phyloP scores from a whole-genome alignment of 1,140 invertebrate genomes.

The Daktulosphaira vitifoliae region DNA sequence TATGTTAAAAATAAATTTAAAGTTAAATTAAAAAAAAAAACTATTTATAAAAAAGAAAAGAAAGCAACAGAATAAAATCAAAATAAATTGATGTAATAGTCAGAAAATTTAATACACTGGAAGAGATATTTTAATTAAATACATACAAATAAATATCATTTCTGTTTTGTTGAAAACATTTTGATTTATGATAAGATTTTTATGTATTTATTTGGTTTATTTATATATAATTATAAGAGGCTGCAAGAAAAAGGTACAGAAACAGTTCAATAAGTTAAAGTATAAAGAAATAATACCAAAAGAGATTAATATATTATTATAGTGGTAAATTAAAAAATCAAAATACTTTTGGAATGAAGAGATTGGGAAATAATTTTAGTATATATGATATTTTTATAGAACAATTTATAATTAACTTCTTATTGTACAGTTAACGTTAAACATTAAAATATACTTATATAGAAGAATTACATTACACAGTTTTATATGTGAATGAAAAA shows the following conservation, averaged over 20 bases:
- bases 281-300: conserved; percentile 12
- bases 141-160: background rate
- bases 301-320: background rate
- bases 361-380: background rate
- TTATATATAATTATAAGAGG: background rate
- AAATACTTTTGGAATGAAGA: background rate
- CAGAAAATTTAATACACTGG: background rate
- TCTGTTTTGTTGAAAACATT: conserved; percentile 31
- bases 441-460: conserved; percentile 10
- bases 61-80: conserved; percentile 3
- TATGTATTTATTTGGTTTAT: too few species aligned
- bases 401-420: too few species aligned
- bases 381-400: background rate
- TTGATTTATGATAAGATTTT: conserved; percentile 2
- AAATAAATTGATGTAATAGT: background rate
- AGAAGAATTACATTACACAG: conserved; percentile 23
- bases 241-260: background rate
- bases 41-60: background rate
- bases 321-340: background rate
- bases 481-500: conserved; percentile 21
- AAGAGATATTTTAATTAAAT: too few species aligned
- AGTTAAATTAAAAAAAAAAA: too few species aligned
- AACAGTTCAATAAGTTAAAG: conserved; percentile 18
- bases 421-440: conserved; percentile 1
- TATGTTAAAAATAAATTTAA: too few species aligned